Percentiles rank a stretch among this genome's conserved stretches.
Conservation (phyloP, 53 echinoderm and acorn worm genomes). For the Holothuria scabra region DNA sequence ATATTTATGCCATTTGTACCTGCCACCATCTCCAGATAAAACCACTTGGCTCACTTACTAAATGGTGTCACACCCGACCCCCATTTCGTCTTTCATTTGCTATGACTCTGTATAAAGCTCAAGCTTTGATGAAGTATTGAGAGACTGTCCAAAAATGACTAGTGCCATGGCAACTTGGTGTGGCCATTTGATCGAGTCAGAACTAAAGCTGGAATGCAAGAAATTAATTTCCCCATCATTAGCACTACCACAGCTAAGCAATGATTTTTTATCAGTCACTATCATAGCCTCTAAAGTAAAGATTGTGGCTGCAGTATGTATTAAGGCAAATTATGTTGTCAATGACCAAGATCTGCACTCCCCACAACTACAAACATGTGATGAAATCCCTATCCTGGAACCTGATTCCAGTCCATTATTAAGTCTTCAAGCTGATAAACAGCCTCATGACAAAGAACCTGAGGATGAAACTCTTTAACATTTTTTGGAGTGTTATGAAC, state of each 20-base stretch:
- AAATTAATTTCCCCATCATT: not conserved
- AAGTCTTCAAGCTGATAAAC: no score
- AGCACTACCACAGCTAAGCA: not conserved
- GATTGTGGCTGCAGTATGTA: not conserved
- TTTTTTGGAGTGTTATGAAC: not conserved
- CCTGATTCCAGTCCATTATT: no score
- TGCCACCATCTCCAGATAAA: no score
- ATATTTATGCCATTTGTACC: no score
- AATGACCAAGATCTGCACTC: no score
- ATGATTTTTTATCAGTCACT: not conserved
- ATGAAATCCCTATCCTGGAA: no score
- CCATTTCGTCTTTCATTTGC: not conserved
- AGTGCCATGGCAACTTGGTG: slow-evolving; percentile 8
- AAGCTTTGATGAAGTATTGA: not conserved
- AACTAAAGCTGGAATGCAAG: not conserved
- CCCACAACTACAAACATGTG: no score
- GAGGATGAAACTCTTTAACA: not conserved
- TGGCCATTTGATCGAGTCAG: not conserved
- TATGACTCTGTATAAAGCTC: not conserved
- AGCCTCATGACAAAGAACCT: no score
- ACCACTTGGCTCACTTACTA: no score
- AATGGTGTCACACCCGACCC: no score
- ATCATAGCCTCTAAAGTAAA: not conserved
- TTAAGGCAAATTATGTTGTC: not conserved
- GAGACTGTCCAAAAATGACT: not conserved